Conservation (phyloP, 2,797 vertebrate species). For the Scarus forsteni region DNA sequence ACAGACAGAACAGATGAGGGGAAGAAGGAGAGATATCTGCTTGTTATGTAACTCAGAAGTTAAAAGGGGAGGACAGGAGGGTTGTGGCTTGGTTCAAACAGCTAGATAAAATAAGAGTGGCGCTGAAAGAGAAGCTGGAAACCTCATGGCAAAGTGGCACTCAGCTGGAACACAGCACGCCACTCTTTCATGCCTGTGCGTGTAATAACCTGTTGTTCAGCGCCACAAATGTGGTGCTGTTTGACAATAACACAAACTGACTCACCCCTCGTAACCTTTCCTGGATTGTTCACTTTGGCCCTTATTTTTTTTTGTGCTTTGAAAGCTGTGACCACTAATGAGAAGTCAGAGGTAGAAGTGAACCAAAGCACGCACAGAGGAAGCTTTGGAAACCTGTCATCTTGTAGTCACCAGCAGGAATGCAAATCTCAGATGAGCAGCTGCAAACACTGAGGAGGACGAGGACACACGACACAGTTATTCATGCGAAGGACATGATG, state of each 20-base stretch:
- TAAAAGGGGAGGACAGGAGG: slow-evolving; percentile 25
- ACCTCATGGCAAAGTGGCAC: slow-evolving; percentile 1
- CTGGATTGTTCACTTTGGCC: not conserved
- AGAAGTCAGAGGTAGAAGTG: slow-evolving; percentile 2
- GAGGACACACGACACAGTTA: slow-evolving; percentile 26
- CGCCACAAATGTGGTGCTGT: not conserved
- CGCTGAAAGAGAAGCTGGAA: slow-evolving; percentile 24
- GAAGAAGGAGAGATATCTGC: slow-evolving; percentile 34
- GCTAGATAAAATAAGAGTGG: slow-evolving; percentile 21
- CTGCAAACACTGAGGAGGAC: slow-evolving; percentile 30
- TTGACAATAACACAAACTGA: not conserved
- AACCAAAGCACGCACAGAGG: not conserved
- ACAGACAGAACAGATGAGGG: slow-evolving; percentile 22
- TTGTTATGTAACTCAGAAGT: slow-evolving; percentile 44
- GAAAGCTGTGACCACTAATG: not conserved
- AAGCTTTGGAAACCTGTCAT: slow-evolving; percentile 26
- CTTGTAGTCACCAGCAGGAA: slow-evolving; percentile 38
- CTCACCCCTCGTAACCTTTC: slow-evolving; percentile 15
- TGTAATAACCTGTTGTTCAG: slow-evolving; percentile 12
- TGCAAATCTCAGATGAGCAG: slow-evolving; percentile 38
- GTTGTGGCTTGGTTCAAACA: slow-evolving; percentile 34
- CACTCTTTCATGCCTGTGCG: not conserved
- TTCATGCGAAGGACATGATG: not conserved
- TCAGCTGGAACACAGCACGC: not conserved
- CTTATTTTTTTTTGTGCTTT: not conserved